These are phyloP conservation scores for Hecatera dysodea DNA, from an alignment of 2,888 invertebrate species.

Conservation along the genomic window DNA sequence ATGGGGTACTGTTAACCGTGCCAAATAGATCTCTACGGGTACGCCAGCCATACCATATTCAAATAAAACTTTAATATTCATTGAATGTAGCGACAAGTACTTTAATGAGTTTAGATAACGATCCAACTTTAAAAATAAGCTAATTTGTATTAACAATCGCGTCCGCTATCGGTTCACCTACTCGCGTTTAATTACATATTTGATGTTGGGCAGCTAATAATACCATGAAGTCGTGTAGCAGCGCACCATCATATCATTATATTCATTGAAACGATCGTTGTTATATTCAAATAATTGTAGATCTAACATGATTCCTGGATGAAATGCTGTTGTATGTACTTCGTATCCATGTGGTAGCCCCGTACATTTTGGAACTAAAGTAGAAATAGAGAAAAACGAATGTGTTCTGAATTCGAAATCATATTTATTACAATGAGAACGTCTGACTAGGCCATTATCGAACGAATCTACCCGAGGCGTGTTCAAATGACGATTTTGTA, in stretches of 20 bases:
- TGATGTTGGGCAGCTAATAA: constrained; percentile 26
- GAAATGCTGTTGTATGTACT: neutral
- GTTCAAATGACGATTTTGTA: constrained; percentile 31
- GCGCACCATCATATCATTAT: neutral
- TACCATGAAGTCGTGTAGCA: constrained; percentile 11
- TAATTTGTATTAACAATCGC: constrained; percentile 61
- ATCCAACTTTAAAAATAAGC: constrained; percentile 62
- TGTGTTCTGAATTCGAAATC: constrained; percentile 32
- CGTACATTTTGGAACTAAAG: constrained; percentile 4
- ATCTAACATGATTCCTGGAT: constrained; percentile 5
- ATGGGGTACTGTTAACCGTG: constrained; percentile 81
- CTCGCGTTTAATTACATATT: constrained; percentile 35
- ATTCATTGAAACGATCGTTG: constrained; percentile 18
- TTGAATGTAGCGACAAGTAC: constrained; percentile 72
- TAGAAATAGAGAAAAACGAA: constrained; percentile 22
- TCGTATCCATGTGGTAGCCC: no score
- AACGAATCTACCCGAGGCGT: constrained; percentile 28
- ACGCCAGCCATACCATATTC: constrained; percentile 67
- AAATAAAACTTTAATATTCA: constrained; percentile 84
- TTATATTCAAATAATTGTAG: constrained; percentile 12
- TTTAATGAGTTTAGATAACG: constrained; percentile 63
- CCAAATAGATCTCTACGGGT: constrained; percentile 77
- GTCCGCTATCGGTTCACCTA: constrained; percentile 43
- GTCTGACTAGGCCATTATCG: constrained; percentile 17
- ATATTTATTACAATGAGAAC: constrained; percentile 32